phyloP scores from a whole-genome alignment of 2,797 vertebrate genomes.

The Alosa sapidissima region DNA sequence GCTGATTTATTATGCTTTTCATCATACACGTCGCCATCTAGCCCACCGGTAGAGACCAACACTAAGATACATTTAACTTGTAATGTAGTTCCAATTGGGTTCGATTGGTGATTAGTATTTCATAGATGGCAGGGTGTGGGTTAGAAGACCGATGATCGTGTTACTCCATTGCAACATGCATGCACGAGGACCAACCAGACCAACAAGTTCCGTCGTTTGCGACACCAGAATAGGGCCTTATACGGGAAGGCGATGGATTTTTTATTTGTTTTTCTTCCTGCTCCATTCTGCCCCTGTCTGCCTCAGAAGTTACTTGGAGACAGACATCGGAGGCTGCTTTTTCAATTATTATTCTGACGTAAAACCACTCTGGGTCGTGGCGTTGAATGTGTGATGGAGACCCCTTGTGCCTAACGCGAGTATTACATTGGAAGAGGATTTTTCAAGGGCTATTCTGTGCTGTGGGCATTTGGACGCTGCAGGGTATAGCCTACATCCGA shows the following conservation, averaged over 20 bases:
- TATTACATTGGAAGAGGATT: slow-evolving; percentile 45
- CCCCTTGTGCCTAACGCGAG: slow-evolving; percentile 58
- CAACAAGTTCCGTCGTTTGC: neutral
- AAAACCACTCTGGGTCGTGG: slow-evolving; percentile 18
- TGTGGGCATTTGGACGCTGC: neutral
- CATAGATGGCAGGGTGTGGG: neutral
- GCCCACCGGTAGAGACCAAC: too few relatives aligned
- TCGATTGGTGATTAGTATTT: neutral
- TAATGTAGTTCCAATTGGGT: neutral
- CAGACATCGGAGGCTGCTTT: neutral
- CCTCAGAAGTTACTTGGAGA: neutral
- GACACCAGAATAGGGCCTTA: neutral
- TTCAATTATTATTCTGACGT: neutral
- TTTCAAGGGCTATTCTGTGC: neutral
- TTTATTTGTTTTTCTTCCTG: neutral
- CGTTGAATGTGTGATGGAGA: slow-evolving; percentile 57
- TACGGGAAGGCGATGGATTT: neutral
- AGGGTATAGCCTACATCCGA: neutral
- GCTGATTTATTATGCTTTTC: neutral
- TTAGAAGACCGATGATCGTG: neutral
- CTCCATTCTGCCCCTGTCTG: neutral
- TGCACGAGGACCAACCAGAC: neutral
- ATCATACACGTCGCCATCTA: neutral
- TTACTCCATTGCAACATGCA: neutral
- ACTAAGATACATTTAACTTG: neutral